Conservation (phyloP, 1,140 invertebrate genomes). For the Achatina immaculata region DNA sequence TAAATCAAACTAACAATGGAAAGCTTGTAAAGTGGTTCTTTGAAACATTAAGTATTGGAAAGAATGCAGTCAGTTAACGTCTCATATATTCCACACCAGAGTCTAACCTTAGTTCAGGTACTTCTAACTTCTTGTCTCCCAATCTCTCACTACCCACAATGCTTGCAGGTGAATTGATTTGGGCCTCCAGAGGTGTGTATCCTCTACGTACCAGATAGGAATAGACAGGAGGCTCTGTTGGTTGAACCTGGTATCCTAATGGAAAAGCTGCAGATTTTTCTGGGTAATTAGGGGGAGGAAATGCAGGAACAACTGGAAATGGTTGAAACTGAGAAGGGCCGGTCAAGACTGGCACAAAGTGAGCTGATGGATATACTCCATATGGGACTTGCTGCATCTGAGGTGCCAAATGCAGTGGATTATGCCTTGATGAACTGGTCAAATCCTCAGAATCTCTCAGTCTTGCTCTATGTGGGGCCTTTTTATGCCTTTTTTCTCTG, state of each 20-base stretch:
- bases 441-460: not conserved
- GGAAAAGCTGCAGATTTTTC: slow-evolving; percentile 20
- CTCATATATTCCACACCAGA: slow-evolving; percentile 32
- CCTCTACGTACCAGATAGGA: slow-evolving; percentile 57
- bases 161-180: not conserved
- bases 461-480: not conserved
- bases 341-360: slow-evolving; percentile 23
- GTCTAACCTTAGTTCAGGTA: slow-evolving; percentile 10
- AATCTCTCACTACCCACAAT: not conserved
- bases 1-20: too few species aligned
- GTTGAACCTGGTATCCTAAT: slow-evolving; percentile 30
- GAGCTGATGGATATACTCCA: slow-evolving; percentile 3
- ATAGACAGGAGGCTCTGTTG: slow-evolving; percentile 52
- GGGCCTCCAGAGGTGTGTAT: slow-evolving; percentile 46
- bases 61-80: too few species aligned
- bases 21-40: too few species aligned
- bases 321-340: slow-evolving; percentile 32
- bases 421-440: not conserved
- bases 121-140: not conserved
- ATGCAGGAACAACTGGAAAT: slow-evolving; percentile 13
- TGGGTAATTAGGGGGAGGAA: slow-evolving; percentile 39
- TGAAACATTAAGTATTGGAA: too few species aligned
- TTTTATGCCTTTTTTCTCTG: not conserved
- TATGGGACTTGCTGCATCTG: slow-evolving; percentile 32
- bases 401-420: not conserved